These are phyloP conservation scores for Acheta domesticus DNA, from an alignment of 2,888 invertebrate species.

Conservation along the genomic window DNA sequence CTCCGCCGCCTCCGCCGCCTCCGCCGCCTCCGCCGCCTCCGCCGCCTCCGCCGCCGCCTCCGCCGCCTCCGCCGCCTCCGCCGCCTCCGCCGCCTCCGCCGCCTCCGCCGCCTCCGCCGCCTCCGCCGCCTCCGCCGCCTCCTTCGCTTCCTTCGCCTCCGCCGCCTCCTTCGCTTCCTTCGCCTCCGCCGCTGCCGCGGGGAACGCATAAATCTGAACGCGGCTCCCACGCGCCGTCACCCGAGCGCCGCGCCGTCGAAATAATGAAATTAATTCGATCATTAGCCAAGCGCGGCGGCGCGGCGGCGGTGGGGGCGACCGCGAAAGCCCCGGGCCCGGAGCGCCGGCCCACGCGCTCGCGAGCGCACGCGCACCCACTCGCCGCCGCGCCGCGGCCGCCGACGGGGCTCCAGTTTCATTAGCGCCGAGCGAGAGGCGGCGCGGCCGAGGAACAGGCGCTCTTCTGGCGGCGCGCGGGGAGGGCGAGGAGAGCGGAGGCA, in stretches of 20 bases:
- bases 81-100: no score
- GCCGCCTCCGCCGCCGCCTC: no score
- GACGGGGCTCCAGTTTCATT: neutral
- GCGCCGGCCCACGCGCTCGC: neutral
- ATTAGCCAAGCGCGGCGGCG: neutral
- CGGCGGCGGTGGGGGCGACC: neutral
- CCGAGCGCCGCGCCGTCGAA: slow-evolving; percentile 18
- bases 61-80: no score
- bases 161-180: neutral
- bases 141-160: neutral
- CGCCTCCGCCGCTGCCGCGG: neutral
- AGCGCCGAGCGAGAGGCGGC: no score
- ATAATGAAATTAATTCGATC: neutral
- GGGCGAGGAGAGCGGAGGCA: no score
- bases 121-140: neutral
- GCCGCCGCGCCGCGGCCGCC: neutral
- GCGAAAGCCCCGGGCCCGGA: neutral
- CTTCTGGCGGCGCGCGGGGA: no score
- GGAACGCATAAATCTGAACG: neutral
- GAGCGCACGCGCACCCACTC: neutral
- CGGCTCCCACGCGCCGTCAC: slow-evolving; percentile 11
- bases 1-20: no score
- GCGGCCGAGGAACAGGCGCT: no score
- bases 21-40: no score
- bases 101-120: neutral